These are phyloP conservation scores for Rhimphoctona megacephalus DNA, from an alignment of 2,888 invertebrate genomes.

Conservation along the genomic window DNA sequence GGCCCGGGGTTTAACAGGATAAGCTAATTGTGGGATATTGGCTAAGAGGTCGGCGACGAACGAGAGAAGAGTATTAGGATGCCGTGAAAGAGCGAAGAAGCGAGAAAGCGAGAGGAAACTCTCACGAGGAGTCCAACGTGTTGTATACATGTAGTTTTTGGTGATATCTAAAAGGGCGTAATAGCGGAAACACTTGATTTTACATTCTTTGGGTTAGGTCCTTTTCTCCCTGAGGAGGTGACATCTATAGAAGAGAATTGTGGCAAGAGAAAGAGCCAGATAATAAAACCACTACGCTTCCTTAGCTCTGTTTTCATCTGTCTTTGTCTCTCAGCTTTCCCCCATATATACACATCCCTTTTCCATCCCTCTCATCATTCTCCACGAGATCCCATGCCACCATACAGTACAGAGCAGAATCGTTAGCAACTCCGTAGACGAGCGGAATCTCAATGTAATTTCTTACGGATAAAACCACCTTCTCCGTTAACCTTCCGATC, in stretches of 20 bases:
- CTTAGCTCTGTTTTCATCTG: constrained; percentile 55
- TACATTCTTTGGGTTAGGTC: neutral
- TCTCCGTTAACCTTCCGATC: constrained; percentile 69
- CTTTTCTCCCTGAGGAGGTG: constrained; percentile 8
- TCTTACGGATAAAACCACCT: constrained; percentile 77
- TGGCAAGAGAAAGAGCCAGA: constrained; percentile 55
- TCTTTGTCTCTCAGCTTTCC: constrained; percentile 30
- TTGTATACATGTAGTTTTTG: neutral
- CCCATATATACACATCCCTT: constrained; percentile 46
- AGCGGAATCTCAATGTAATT: constrained; percentile 84
- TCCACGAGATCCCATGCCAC: constrained; percentile 64
- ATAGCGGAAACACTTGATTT: neutral
- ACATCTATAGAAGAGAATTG: constrained; percentile 41
- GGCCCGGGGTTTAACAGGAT: constrained; percentile 83
- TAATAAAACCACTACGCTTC: constrained; percentile 65
- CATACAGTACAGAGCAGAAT: constrained; percentile 76
- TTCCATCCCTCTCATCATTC: constrained; percentile 60
- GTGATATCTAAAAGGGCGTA: constrained; percentile 23
- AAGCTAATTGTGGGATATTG: constrained; percentile 85
- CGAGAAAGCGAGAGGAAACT: constrained; percentile 66
- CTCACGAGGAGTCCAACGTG: constrained; percentile 28
- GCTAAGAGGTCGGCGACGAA: constrained; percentile 82
- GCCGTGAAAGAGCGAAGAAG: constrained; percentile 70
- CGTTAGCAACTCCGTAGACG: constrained; percentile 83
- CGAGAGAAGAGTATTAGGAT: constrained; percentile 74